Evolutionary conservation across 2,797 vertebrate genomes (phyloP).

Genomic region (Sus cebifrons): DNA sequence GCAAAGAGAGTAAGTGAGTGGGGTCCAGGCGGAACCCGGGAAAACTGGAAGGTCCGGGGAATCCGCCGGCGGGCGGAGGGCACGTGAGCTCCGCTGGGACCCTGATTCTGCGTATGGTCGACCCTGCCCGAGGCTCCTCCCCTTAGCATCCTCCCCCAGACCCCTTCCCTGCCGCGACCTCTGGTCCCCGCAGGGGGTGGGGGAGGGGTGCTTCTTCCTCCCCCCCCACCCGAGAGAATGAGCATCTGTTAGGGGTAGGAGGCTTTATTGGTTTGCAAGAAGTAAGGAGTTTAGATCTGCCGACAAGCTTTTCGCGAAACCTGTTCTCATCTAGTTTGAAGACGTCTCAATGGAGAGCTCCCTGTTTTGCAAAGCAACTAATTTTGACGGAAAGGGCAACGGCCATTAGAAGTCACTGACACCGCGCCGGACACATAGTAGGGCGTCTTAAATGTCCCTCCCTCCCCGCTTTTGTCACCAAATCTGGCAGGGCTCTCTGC

Average conservation of each 20-base stretch:
- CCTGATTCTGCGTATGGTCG: slow-evolving; percentile 52
- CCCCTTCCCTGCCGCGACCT: slow-evolving; percentile 20
- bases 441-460: slow-evolving; percentile 1
- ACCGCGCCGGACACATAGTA: slow-evolving; percentile 45
- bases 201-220: not conserved
- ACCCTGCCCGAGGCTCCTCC: slow-evolving; percentile 72
- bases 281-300: slow-evolving; percentile 70
- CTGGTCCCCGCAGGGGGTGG: not conserved
- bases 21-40: slow-evolving; percentile 33
- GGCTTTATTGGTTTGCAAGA: slow-evolving; percentile 70
- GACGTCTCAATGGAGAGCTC: slow-evolving; percentile 63
- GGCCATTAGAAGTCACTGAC: slow-evolving; percentile 51
- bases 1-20: slow-evolving; percentile 56
- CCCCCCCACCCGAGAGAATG: not conserved
- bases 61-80: not conserved
- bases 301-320: slow-evolving; percentile 57
- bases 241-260: not conserved
- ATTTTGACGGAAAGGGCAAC: slow-evolving; percentile 50
- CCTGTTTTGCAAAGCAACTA: slow-evolving; percentile 51
- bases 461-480: not conserved
- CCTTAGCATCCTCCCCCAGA: not conserved
- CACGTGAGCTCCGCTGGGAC: slow-evolving; percentile 31
- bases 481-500: slow-evolving; percentile 31
- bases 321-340: slow-evolving; percentile 46
- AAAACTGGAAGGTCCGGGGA: slow-evolving; percentile 59